Evolutionary conservation across 2,888 invertebrate species (phyloP), one percentile per base, ranked within the genome.

Genomic region (Rhagophthalmus giganteus): DNA sequence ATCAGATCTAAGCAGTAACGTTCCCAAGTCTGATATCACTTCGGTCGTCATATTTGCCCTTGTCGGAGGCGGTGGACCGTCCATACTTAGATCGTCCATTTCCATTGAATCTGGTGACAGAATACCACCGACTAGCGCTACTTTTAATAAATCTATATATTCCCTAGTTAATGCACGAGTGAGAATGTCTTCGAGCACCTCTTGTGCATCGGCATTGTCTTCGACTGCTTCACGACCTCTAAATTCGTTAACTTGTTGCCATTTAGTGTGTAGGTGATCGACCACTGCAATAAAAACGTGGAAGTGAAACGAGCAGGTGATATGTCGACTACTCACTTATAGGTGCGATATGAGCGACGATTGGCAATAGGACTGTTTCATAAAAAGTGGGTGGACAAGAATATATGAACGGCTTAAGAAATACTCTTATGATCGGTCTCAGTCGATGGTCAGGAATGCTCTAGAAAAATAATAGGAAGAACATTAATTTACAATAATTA

Each of bases 141-240:
- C 84, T 76, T 83, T 74, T 0, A 94, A 73, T 1, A 94, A 82
- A 62, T 94, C 94, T 14, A 95, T 75, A 68, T 94, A 91, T 72
- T 95, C 95, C 51, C 93, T 81, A 0, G 94, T 92, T 44, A 94
- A 75, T 48, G 89, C 88, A 48, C 94, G 79, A 53, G 92, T 90
- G 35, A 95, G 77, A 77, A 91, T 89, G 65, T 92, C 91, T 66
- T 92, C 90, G 1, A 92, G 77, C 1, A 92, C 87, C 71, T 92
- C 92, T 69, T 90, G 89, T 1, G 87, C 83, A 67, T 90, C 87
- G 39, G 86, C 84, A 58, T 90, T 88, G 60, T 88, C 88, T 57
- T 87, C 88, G 7, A 88, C 77, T 39, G 85, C 85, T 15, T 89
- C 88, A 1, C 86, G 83, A 69, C 88, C 89, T 64, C 88, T 85